Evolutionary conservation across 2,113 vertebrate species (phyloP).

Genomic region (Antidorcas marsupialis): DNA sequence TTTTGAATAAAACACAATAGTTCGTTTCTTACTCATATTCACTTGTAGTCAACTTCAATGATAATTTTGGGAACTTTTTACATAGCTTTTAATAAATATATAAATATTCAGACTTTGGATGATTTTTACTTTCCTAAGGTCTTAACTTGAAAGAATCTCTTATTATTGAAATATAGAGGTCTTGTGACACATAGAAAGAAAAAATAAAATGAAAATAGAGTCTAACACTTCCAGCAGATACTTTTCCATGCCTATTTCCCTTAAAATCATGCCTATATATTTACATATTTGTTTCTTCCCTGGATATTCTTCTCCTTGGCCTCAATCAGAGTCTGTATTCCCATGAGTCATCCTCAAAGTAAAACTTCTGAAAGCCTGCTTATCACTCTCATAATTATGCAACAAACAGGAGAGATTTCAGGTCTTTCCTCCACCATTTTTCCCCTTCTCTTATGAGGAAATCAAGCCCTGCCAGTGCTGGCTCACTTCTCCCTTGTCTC

Average conservation of each 20-base stretch:
- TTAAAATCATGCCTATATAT: constrained; percentile 54
- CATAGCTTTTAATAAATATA: background rate
- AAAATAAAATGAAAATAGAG: constrained; percentile 16
- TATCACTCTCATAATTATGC: constrained; percentile 46
- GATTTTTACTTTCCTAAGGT: constrained; percentile 25
- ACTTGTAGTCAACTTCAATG: background rate
- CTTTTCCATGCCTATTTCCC: constrained; percentile 66
- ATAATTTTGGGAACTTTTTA: constrained; percentile 19
- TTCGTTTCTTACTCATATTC: background rate
- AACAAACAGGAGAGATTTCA: background rate
- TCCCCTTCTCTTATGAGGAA: constrained; percentile 27
- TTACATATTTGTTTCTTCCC: constrained; percentile 34
- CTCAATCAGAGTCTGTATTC: constrained; percentile 49
- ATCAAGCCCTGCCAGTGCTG: background rate
- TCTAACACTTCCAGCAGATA: constrained; percentile 50
- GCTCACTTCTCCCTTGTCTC: constrained; percentile 27
- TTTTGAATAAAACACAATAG: background rate
- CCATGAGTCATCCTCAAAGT: constrained; percentile 40
- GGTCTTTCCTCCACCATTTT: background rate
- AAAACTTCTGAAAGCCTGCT: constrained; percentile 53
- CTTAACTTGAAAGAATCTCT: constrained; percentile 47
- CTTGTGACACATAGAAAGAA: constrained; percentile 2
- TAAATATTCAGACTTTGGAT: constrained; percentile 39
- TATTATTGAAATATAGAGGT: constrained; percentile 57
- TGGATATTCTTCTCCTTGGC: constrained; percentile 42